These are phyloP conservation scores for Remorina albescens DNA, from an alignment of 2,797 vertebrate genomes.

Conservation along the genomic window DNA sequence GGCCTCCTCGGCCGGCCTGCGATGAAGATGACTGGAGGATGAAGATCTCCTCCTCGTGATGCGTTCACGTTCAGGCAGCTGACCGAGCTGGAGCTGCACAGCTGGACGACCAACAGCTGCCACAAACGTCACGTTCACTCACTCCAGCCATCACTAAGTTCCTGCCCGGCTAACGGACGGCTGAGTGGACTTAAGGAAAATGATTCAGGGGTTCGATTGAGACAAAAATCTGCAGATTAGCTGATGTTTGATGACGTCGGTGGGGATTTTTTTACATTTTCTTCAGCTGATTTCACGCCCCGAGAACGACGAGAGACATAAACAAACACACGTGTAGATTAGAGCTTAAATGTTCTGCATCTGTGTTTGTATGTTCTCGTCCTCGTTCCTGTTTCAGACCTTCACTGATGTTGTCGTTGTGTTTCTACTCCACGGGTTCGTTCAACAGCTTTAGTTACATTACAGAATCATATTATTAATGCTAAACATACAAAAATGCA, in stretches of 20 bases:
- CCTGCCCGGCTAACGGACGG: neutral
- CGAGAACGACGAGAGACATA: neutral
- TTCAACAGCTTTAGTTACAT: neutral
- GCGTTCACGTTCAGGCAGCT: neutral
- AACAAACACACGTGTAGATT: neutral
- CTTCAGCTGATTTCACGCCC: neutral
- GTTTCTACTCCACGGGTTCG: neutral
- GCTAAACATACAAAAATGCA: neutral
- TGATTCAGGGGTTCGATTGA: neutral
- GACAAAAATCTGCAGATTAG: neutral
- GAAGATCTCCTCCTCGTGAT: neutral
- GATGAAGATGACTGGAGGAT: slow-evolving; percentile 7
- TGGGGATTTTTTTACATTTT: neutral
- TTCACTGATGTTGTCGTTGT: neutral
- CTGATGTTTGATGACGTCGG: neutral
- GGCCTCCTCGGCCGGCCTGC: slow-evolving; percentile 71
- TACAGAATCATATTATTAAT: neutral
- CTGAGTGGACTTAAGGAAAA: neutral
- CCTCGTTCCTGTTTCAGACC: too few relatives aligned
- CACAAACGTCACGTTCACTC: neutral
- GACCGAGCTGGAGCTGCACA: neutral
- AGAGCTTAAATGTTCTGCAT: neutral
- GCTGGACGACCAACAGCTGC: neutral
- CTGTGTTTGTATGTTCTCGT: too few relatives aligned
- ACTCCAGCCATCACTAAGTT: neutral